phyloP scores from a whole-genome alignment of 2,113 vertebrate genomes.

The Dasypus novemcinctus region DNA sequence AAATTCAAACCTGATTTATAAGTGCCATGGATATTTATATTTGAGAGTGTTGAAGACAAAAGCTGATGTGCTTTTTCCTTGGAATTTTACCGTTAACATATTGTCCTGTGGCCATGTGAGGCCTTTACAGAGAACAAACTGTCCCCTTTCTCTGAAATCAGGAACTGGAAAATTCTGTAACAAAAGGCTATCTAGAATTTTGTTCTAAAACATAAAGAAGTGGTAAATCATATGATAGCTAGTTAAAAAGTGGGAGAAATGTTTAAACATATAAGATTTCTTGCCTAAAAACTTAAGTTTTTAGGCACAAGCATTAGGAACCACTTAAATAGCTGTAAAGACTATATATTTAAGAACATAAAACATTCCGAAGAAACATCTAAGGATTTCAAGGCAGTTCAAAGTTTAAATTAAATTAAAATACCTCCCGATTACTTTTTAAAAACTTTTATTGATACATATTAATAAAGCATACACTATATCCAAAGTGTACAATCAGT shows the following conservation, averaged over 20 bases:
- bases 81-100: not conserved
- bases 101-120: not conserved
- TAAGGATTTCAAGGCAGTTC: not conserved
- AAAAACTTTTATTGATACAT: no score
- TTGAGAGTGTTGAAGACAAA: not conserved
- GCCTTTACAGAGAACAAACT: not conserved
- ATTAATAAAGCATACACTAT: no score
- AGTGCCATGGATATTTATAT: not conserved
- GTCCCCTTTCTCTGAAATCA: not conserved
- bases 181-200: not conserved
- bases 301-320: not conserved
- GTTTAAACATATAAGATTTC: not conserved
- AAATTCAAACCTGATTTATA: not conserved
- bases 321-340: not conserved
- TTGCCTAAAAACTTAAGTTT: not conserved
- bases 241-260: not conserved
- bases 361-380: not conserved
- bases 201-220: constrained; percentile 2
- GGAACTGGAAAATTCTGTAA: not conserved
- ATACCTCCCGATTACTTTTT: not conserved
- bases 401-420: not conserved
- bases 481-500: no score
- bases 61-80: not conserved
- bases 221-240: not conserved
- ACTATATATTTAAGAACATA: not conserved